Percentiles rank a stretch among this genome's conserved stretches.
Conservation (phyloP, 1,140 invertebrate species). For the Bacillus rossius region DNA sequence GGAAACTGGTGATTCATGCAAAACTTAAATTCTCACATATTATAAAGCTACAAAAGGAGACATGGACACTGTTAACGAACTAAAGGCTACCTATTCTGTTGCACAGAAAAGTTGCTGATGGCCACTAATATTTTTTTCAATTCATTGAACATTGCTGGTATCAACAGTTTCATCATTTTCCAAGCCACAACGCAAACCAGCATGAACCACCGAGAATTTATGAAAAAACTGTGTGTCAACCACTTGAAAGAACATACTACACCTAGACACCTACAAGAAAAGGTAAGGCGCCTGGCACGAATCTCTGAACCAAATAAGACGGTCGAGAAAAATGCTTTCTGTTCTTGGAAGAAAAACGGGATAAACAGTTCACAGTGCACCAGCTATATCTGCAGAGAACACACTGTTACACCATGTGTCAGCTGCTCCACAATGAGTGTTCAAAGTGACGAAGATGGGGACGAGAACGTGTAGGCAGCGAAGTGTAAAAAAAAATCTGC, state of each 20-base stretch:
- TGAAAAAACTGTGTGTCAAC: background rate
- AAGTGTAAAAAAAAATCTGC: too few relatives aligned
- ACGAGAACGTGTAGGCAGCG: too few relatives aligned
- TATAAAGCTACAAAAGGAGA: conserved; percentile 41
- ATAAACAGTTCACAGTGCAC: background rate
- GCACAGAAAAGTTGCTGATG: conserved; percentile 14
- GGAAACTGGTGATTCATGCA: conserved; percentile 19
- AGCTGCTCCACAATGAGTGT: background rate
- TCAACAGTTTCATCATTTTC: conserved; percentile 4
- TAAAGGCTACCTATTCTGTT: conserved; percentile 24
- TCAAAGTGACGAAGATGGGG: too few relatives aligned
- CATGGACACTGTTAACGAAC: conserved; percentile 38
- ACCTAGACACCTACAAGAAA: too few relatives aligned
- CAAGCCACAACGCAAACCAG: background rate
- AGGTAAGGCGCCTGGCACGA: background rate
- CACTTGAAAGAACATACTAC: background rate
- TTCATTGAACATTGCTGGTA: background rate
- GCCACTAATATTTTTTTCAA: conserved; percentile 6
- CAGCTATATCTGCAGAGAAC: background rate
- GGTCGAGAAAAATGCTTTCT: background rate
- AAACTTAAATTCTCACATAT: conserved; percentile 36
- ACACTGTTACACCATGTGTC: background rate
- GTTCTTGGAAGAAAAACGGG: background rate
- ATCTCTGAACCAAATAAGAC: background rate
- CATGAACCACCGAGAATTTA: background rate